Evolutionary conservation across 2,113 vertebrate genomes (phyloP).

Genomic region (Nannobrachium achirus): DNA sequence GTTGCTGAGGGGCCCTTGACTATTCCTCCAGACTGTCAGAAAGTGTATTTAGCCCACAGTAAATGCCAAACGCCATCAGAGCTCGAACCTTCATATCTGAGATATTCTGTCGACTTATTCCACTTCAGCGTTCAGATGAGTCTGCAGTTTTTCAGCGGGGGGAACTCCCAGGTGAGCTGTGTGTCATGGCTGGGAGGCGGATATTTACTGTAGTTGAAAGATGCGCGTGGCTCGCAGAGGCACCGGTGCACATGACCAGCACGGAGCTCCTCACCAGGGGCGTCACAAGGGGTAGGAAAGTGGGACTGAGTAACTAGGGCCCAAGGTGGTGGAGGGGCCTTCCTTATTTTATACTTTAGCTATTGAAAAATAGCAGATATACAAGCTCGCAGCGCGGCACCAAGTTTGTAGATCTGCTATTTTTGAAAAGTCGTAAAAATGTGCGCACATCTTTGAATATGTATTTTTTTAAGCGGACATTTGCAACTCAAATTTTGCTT

Average conservation of each 20-base stretch:
- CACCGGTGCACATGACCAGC: conserved; percentile 2
- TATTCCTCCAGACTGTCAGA: conserved; percentile 16
- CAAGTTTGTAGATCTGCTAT: no score
- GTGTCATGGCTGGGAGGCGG: conserved; percentile 3
- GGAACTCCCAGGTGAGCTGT: not conserved
- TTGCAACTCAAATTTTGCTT: no score
- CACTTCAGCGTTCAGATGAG: not conserved
- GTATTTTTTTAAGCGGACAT: no score
- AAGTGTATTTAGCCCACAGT: not conserved
- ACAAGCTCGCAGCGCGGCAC: no score
- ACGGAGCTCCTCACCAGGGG: no score
- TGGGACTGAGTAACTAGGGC: no score
- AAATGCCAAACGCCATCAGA: conserved; percentile 7
- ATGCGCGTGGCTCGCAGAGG: conserved; percentile 32
- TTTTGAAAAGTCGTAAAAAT: no score
- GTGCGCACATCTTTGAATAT: no score
- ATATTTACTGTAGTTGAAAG: conserved; percentile 17
- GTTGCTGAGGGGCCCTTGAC: conserved; percentile 25
- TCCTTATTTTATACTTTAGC: no score
- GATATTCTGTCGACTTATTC: not conserved
- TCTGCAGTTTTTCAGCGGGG: not conserved
- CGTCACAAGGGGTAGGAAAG: no score
- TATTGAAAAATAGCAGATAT: no score
- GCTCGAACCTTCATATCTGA: not conserved
- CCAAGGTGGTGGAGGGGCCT: no score